Evolutionary conservation across 2,113 vertebrate species (phyloP), one percentile per base, ranked within the genome.

Genomic region (Pachypanchax playfairii): DNA sequence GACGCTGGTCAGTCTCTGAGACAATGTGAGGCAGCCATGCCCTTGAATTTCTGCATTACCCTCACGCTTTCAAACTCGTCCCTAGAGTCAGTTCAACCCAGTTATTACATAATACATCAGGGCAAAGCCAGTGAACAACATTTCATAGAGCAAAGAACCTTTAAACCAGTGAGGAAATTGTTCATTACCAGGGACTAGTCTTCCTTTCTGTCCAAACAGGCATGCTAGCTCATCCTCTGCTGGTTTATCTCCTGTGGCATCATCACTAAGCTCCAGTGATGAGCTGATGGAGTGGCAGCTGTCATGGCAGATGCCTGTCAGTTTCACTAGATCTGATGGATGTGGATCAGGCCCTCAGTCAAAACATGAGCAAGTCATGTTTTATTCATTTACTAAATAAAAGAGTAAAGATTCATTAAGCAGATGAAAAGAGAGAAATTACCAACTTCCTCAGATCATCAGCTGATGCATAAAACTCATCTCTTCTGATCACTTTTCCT

Each of bases 121-220:
- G 26, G 28, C 33, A 61, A 55, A 75, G 57, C 13, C 62, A 50
- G 17, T 1, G 55, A 66, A 75, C 18, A 38, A 67, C n/a, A 43
- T 10, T 50, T 65, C 47, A 31, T 28, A 33, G 54, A 73, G 76
- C 70, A 67, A 56, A 70, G n/a, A 33, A 3, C 49, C 5, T 24
- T 78, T 80, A 67, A 75, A 80, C 82, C 74, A 39, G 47, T 20
- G 26, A 78, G 83, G 75, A 88, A 77, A 88, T 71, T 52, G 61
- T 54, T 82, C 51, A 82, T 86, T 81, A 80, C 50, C 7, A 29
- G 38, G 31, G 49, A 50, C 35, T 70, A 29, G 42, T 51, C 54
- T 67, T 72, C 36, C 31, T 57, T 46, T 65, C 29, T 78, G 14
- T 82, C 49, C 42, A 53, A 68, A 71, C 64, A 59, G 65, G 51